A percentile compares a stretch with the other conserved stretches of the same genome.
phyloP scores from a whole-genome alignment of 2,888 invertebrate genomes.

The Achlya flavicornis region DNA sequence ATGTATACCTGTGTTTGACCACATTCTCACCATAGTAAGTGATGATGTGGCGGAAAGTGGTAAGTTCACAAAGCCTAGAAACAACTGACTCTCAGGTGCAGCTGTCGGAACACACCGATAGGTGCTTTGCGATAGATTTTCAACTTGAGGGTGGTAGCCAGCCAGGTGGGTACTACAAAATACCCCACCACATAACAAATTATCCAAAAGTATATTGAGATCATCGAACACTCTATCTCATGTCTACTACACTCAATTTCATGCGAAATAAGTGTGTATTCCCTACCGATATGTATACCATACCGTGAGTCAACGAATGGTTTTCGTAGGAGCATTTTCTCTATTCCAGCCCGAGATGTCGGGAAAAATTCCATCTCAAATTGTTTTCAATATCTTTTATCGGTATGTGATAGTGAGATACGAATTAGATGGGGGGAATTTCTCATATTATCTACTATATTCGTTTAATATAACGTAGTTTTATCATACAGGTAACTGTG shows the following conservation, averaged over 20 bases:
- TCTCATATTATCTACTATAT: constrained; percentile 35
- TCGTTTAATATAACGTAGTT: constrained; percentile 18
- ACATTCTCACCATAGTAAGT: no score
- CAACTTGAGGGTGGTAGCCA: no score
- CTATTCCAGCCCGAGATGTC: constrained; percentile 26
- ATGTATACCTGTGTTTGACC: no score
- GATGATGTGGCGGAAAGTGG: no score
- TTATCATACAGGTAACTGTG: constrained; percentile 11
- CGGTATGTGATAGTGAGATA: constrained; percentile 51
- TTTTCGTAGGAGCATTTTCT: constrained; percentile 32
- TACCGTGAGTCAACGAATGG: constrained; percentile 17
- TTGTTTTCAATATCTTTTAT: constrained; percentile 60
- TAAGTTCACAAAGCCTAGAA: no score
- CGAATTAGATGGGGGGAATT: constrained; percentile 41
- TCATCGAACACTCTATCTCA: not conserved
- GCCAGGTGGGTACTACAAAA: no score
- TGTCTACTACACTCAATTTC: not conserved
- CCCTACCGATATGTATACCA: not conserved
- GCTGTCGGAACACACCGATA: no score
- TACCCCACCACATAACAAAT: no score
- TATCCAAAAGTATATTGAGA: not conserved
- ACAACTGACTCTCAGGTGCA: no score
- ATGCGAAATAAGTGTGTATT: not conserved
- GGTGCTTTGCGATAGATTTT: no score
- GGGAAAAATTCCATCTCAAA: constrained; percentile 50